A percentile compares a stretch with the other conserved stretches of the same genome.
phyloP scores from a whole-genome alignment of 1,140 invertebrate species.

The Alviniconcha marisindica region DNA sequence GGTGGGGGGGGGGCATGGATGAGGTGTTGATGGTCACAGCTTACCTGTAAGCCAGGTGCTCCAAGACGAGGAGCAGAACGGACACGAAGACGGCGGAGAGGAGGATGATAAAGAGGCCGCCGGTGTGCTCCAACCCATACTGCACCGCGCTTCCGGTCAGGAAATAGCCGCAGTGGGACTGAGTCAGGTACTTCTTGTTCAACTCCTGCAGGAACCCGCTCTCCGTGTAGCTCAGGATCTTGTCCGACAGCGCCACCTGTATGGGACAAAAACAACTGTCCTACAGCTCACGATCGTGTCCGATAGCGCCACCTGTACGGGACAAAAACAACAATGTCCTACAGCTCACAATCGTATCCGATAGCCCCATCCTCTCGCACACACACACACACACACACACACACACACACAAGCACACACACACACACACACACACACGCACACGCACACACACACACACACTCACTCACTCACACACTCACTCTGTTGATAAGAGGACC shows the following conservation, averaged over 20 bases:
- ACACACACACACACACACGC: neutral
- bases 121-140: conserved; percentile 57
- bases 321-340: too few species aligned
- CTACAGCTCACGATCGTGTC: too few species aligned
- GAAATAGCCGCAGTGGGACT: conserved; percentile 47
- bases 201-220: conserved; percentile 54
- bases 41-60: conserved; percentile 92
- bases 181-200: conserved; percentile 50
- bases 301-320: too few species aligned
- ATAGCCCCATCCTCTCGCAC: too few species aligned
- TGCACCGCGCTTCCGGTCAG: conserved; percentile 79
- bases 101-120: conserved; percentile 89
- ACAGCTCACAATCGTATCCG: too few species aligned
- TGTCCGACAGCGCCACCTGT: conserved; percentile 51
- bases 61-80: conserved; percentile 87
- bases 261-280: too few species aligned
- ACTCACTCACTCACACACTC: neutral
- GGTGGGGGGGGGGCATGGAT: too few species aligned
- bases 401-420: neutral
- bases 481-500: too few species aligned
- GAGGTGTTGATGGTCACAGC: too few species aligned
- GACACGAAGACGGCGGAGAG: conserved; percentile 88
- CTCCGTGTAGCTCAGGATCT: conserved; percentile 53
- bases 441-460: neutral
- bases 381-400: neutral